phyloP scores from a whole-genome alignment of 2,888 invertebrate genomes.

The Amblyteles armatorius region DNA sequence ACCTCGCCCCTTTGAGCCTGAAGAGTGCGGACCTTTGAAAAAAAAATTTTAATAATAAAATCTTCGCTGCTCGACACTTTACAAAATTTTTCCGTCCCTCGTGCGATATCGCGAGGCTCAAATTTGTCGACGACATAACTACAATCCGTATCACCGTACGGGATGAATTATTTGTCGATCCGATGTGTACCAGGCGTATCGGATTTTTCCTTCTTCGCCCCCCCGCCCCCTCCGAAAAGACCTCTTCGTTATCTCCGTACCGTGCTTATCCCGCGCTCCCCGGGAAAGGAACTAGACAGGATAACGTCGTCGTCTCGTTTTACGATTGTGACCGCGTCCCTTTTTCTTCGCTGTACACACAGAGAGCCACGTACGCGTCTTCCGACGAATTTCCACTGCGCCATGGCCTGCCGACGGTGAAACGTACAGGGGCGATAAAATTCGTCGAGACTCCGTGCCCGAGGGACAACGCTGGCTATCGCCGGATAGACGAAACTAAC shows the following conservation, averaged over 20 bases:
- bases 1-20: no score
- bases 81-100: background rate
- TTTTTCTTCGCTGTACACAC: slow-evolving; percentile 14
- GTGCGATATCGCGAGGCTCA: background rate
- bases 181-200: slow-evolving; percentile 1
- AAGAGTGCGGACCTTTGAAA: no score
- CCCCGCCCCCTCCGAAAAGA: slow-evolving; percentile 13
- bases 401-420: slow-evolving; percentile 7
- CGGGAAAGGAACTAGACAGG: slow-evolving; percentile 20
- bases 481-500: slow-evolving; percentile 66
- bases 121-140: background rate
- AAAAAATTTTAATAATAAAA: no score
- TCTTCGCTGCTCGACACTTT: no score
- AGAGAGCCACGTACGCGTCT: background rate
- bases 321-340: slow-evolving; percentile 53
- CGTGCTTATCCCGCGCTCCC: slow-evolving; percentile 2
- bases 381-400: slow-evolving; percentile 35
- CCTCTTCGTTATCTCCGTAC: slow-evolving; percentile 43
- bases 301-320: slow-evolving; percentile 53
- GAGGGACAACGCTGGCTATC: slow-evolving; percentile 42
- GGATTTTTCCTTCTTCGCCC: background rate
- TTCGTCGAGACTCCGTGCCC: slow-evolving; percentile 37
- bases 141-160: slow-evolving; percentile 22
- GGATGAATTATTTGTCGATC: slow-evolving; percentile 20
- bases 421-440: slow-evolving; percentile 46